Evolutionary conservation across 1,140 invertebrate genomes (phyloP).

Genomic region (Aphis craccivora): DNA sequence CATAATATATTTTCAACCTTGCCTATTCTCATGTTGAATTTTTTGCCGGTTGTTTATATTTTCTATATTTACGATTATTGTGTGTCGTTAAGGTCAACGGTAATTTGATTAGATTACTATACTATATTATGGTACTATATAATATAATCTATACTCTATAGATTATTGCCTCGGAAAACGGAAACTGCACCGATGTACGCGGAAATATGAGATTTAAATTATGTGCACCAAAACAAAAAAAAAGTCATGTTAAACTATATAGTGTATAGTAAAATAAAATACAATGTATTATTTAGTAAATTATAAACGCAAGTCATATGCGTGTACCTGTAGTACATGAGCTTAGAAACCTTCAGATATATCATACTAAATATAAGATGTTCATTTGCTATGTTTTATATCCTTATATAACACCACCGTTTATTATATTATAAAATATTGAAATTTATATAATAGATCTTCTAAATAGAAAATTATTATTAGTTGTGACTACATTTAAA

Average conservation of each 20-base stretch:
- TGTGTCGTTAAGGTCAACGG: constrained; percentile 17
- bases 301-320: not conserved
- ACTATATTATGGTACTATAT: not conserved
- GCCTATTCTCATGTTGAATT: constrained; percentile 36
- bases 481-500: not conserved
- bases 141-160: not conserved
- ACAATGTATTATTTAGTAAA: not conserved
- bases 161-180: not conserved
- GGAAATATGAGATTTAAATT: constrained; percentile 1
- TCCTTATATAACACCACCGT: not conserved
- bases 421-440: not conserved
- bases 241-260: not conserved
- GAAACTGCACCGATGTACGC: not conserved
- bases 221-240: not conserved
- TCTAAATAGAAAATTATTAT: not conserved
- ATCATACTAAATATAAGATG: not conserved
- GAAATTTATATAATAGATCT: not conserved
- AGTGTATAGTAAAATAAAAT: not conserved
- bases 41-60: constrained; percentile 2
- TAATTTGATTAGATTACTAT: constrained; percentile 49
- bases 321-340: not conserved
- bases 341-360: not conserved
- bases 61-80: not conserved
- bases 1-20: constrained; percentile 43
- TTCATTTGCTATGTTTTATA: not conserved